phyloP scores from a whole-genome alignment of 2,113 vertebrate species.

The Rhinichthys klamathensis region DNA sequence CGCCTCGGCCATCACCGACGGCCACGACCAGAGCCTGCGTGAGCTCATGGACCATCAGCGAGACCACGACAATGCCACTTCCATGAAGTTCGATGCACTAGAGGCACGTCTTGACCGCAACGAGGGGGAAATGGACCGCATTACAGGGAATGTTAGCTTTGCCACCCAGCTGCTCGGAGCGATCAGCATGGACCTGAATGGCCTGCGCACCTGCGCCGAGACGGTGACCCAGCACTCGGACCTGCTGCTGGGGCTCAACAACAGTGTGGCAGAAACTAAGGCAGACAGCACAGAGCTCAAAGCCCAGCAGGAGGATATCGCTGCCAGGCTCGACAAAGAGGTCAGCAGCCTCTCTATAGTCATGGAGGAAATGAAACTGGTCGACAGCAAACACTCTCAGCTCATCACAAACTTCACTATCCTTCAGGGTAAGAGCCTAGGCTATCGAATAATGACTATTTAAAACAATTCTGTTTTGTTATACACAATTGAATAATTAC shows the following conservation, averaged over 20 bases:
- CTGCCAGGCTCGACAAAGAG: conserved; percentile 88
- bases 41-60: conserved; percentile 91
- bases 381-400: conserved; percentile 95
- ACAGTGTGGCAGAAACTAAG: conserved; percentile 82
- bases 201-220: conserved; percentile 90
- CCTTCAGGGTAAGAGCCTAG: conserved; percentile 82
- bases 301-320: conserved; percentile 86
- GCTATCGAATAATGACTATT: not conserved
- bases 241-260: conserved; percentile 84
- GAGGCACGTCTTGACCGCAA: conserved; percentile 87
- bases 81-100: conserved; percentile 82
- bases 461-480: not conserved
- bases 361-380: conserved; percentile 98
- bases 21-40: conserved; percentile 86
- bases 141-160: conserved; percentile 93
- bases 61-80: conserved; percentile 87
- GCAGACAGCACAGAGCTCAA: conserved; percentile 83
- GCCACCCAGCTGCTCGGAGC: conserved; percentile 87
- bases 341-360: conserved; percentile 89
- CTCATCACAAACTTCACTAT: conserved; percentile 98
- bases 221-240: conserved; percentile 88
- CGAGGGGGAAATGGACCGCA: conserved; percentile 85
- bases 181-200: conserved; percentile 87
- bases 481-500: not conserved
- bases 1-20: conserved; percentile 82